Base-by-base conservation (phyloP, 35 echinoderm and acorn worm species). In the Heliocidaris erythrogramma region DNA sequence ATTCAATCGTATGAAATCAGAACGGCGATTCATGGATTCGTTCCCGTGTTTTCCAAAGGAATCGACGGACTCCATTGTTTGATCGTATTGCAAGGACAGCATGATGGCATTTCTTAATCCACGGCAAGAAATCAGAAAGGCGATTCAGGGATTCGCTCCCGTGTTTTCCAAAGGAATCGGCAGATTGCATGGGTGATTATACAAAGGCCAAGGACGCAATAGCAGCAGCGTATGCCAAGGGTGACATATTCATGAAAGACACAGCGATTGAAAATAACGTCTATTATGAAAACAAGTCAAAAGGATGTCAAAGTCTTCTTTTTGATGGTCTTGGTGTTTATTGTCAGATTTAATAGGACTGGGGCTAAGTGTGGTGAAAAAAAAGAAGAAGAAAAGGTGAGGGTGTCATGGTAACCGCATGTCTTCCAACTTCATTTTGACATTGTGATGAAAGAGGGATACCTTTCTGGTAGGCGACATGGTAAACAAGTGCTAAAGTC, bases 111-210 rank as follows among this genome's bases (percentile, higher is more conserved):
- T n/a, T 78, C 65, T 5, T 21, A n/a, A 78, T 21, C 65, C 17
- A 78, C 27, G 65, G 65, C 18, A 27, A 27, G 21, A 78, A 78
- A 78, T 78, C 65, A 78, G 27, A 78, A 78, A 5, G 65, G 65
- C 65, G 1, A 78, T 78, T 78, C 21, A 78, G 65, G 27, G 65
- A 78, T 78, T 78, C 65, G 65, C 27, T n/a, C 7, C 8, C 21
- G 65, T 78, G 27, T 78, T 78, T 78, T 78, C 65, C 5, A n/a
- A 78, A 78, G 52, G 65, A 78, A 78, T 78, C 65, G 17, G 18
- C 65, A 78, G 65, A 78, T 78, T 78, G 65, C 65, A 78, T 78
- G 65, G 65, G 17, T 78, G 65, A 78, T 78, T 78, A n/a, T 78
- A 8, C 65, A 78, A 78, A 78, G 65, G 65, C 65, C 65, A 78